Conservation (phyloP, 2,888 invertebrate genomes). For the Acanthosepion pharaonis region DNA sequence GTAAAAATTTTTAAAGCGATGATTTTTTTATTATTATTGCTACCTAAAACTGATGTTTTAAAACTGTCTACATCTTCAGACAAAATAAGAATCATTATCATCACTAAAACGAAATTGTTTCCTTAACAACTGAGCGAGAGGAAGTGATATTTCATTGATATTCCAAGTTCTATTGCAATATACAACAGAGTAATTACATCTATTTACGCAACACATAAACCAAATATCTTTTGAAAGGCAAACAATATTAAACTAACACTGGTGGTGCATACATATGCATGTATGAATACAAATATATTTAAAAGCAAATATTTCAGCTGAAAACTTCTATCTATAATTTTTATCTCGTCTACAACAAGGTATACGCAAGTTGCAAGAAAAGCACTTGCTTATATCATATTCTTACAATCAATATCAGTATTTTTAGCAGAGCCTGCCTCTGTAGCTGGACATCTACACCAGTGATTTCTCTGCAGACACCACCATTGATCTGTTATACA, state of each 20-base stretch:
- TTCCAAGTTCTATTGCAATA: neutral
- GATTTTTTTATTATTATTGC: too few relatives aligned
- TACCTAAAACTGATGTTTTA: too few relatives aligned
- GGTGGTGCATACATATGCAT: neutral
- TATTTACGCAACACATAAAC: neutral
- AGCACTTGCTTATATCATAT: conserved; percentile 12
- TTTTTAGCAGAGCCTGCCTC: neutral
- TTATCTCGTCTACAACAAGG: neutral
- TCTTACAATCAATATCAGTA: neutral
- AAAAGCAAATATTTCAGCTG: neutral
- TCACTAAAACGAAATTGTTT: too few relatives aligned
- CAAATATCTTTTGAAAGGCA: neutral
- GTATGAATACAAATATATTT: neutral
- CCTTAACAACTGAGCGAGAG: too few relatives aligned
- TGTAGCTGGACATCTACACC: conserved; percentile 1
- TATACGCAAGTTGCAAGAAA: neutral
- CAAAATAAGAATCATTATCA: too few relatives aligned
- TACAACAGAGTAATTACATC: neutral
- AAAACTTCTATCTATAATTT: neutral
- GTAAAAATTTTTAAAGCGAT: too few relatives aligned
- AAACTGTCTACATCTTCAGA: too few relatives aligned
- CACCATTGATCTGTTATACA: neutral
- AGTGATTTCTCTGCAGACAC: neutral
- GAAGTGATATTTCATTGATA: too few relatives aligned
- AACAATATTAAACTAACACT: neutral